These are phyloP conservation scores for Trachelipus rathkii DNA, from an alignment of 1,140 invertebrate species.

Conservation along the genomic window DNA sequence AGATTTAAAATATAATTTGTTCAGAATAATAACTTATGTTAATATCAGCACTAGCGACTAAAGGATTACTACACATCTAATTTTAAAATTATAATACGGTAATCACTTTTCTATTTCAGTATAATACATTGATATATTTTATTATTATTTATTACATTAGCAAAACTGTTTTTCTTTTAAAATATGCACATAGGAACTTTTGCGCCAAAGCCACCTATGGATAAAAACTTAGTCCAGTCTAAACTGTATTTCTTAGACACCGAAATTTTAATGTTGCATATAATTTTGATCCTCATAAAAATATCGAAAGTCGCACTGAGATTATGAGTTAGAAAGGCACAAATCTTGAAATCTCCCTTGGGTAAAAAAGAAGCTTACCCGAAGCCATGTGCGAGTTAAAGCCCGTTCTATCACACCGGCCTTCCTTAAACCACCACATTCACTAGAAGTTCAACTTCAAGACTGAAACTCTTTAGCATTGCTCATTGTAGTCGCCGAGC, in stretches of 20 bases:
- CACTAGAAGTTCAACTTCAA: neutral
- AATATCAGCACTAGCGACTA: no score
- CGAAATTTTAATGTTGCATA: no score
- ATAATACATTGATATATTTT: no score
- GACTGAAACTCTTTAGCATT: neutral
- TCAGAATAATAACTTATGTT: no score
- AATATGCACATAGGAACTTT: neutral
- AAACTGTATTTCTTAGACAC: no score
- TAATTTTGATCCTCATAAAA: neutral
- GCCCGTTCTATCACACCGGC: slow-evolving; percentile 1
- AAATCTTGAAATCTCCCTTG: no score
- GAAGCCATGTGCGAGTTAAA: neutral
- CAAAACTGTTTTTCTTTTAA: neutral
- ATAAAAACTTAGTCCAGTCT: no score
- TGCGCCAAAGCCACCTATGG: neutral
- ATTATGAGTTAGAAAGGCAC: neutral
- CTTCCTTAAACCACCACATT: neutral
- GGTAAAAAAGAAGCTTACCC: neutral
- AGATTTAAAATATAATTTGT: no score
- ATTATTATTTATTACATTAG: no score
- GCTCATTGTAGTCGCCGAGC: neutral
- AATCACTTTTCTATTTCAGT: no score
- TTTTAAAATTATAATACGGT: no score
- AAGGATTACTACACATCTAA: no score
- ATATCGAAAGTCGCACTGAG: neutral